A percentile compares a stretch with the other conserved stretches of the same genome.
Conservation (phyloP, 2,888 invertebrate genomes). For the Torymus aiolomorphi region DNA sequence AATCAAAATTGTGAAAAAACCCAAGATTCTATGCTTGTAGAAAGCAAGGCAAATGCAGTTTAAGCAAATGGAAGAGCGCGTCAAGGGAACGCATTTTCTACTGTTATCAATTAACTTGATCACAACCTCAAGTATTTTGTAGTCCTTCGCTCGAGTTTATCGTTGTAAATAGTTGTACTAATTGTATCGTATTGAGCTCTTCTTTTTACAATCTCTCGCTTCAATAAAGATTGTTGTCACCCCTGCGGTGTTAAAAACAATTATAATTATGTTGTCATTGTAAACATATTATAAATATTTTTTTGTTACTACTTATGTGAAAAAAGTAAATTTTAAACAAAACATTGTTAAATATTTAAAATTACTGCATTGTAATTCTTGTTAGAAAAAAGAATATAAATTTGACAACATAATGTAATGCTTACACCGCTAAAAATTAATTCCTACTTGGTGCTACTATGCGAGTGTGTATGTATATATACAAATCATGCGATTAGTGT, state of each 20-base stretch:
- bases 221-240: conserved; percentile 36
- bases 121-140: conserved; percentile 41
- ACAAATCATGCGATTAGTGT: conserved; percentile 64
- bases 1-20: conserved; percentile 45
- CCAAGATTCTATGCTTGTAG: conserved; percentile 12
- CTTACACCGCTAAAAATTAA: conserved; percentile 61
- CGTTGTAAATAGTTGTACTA: conserved; percentile 54
- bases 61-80: conserved; percentile 43
- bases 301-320: background rate
- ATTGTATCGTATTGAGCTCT: conserved; percentile 47
- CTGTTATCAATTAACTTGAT: conserved; percentile 42
- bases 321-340: background rate
- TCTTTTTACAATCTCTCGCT: conserved; percentile 41
- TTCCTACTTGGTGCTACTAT: conserved; percentile 71
- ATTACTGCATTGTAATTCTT: background rate
- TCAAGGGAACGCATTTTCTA: conserved; percentile 50
- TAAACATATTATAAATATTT: conserved; percentile 36
- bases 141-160: conserved; percentile 45
- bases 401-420: conserved; percentile 43
- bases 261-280: conserved; percentile 51
- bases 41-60: conserved; percentile 36
- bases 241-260: conserved; percentile 26
- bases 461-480: conserved; percentile 66
- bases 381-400: background rate
- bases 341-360: background rate